Percentiles rank a stretch among this genome's conserved stretches.
Conservation (phyloP, 2,113 vertebrate species). For the Urocynchramus pylzowi region DNA sequence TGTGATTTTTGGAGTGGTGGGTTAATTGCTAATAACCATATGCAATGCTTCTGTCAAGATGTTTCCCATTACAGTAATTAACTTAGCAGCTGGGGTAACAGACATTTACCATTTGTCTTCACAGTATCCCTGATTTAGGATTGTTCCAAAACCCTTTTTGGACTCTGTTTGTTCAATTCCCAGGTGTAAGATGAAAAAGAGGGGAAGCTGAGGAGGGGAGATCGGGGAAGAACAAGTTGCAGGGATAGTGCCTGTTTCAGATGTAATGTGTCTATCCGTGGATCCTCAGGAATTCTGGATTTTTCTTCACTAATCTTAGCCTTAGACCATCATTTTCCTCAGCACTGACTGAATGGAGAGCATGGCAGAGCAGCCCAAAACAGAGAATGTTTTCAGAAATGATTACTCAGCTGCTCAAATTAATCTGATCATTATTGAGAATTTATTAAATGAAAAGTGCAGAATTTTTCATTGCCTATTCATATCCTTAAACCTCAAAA, state of each 20-base stretch:
- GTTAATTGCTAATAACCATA: slow-evolving; percentile 81
- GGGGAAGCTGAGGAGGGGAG: background rate
- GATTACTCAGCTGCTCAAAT: background rate
- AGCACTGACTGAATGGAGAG: background rate
- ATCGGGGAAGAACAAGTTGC: background rate
- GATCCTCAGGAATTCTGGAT: background rate
- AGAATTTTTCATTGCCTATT: background rate
- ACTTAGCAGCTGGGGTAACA: slow-evolving; percentile 78
- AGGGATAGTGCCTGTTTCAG: background rate
- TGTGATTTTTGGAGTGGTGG: slow-evolving; percentile 74
- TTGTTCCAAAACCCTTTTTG: slow-evolving; percentile 40
- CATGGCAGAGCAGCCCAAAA: background rate
- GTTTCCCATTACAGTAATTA: slow-evolving; percentile 80
- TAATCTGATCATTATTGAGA: background rate
- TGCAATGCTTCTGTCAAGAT: slow-evolving; percentile 77
- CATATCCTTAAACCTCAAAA: background rate
- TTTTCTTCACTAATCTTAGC: background rate
- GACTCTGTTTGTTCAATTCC: slow-evolving; percentile 38
- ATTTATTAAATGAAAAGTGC: background rate
- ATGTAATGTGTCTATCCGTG: background rate
- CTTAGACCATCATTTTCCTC: background rate
- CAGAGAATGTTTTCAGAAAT: background rate
- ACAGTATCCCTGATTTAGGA: slow-evolving; percentile 63
- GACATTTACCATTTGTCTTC: slow-evolving; percentile 78
- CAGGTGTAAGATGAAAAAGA: slow-evolving; percentile 3